These are phyloP conservation scores for Dicroscelio sp. DNA, from an alignment of 2,888 invertebrate species.

Conservation along the genomic window DNA sequence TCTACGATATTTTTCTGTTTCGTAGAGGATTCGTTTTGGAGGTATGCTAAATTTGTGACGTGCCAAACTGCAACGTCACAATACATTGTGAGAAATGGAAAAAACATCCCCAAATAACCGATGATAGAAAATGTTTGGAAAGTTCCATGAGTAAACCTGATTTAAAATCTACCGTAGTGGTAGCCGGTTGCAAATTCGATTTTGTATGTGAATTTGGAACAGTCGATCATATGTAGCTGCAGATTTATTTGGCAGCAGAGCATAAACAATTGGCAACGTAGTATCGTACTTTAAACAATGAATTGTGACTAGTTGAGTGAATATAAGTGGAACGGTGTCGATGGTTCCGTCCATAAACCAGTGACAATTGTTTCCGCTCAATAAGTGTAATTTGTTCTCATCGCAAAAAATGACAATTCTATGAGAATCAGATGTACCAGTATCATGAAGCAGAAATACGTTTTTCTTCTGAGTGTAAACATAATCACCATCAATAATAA, in stretches of 20 bases:
- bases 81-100: too few relatives aligned
- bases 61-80: too few relatives aligned
- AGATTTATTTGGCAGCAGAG: neutral
- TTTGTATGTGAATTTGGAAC: too few relatives aligned
- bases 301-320: neutral
- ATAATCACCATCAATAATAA: neutral
- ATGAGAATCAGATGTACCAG: neutral
- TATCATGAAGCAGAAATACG: neutral
- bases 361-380: neutral
- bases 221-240: neutral
- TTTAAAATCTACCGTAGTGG: too few relatives aligned
- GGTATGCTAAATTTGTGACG: too few relatives aligned
- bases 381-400: neutral
- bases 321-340: neutral
- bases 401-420: constrained; percentile 9
- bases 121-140: too few relatives aligned
- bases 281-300: neutral
- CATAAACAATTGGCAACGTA: constrained; percentile 11
- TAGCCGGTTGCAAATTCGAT: too few relatives aligned
- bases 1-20: too few relatives aligned
- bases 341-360: constrained; percentile 35
- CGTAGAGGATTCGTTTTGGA: too few relatives aligned
- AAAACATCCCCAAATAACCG: too few relatives aligned
- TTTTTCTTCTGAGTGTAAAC: neutral
- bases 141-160: too few relatives aligned